Evolutionary conservation across 2,113 vertebrate genomes (phyloP), one percentile per base, ranked within the genome.

Genomic region (Halcyon malimbica): DNA sequence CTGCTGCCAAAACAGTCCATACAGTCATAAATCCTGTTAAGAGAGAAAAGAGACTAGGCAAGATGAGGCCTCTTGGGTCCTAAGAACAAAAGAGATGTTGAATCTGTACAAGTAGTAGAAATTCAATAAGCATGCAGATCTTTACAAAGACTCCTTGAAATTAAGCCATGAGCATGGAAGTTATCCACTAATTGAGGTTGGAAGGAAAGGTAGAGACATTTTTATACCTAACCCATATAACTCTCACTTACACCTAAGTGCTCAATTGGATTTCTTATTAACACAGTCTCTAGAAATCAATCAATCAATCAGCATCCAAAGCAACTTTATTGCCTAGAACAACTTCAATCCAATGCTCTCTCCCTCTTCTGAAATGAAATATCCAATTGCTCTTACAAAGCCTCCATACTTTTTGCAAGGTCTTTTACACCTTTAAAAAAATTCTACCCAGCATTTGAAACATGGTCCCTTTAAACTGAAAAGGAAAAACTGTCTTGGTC

Each of bases 201-300:
- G 48, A 91, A 91, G 65, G 28, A 78, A 84, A 84, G 21, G 54
- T 26, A 44, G 35, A 82, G 54, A 73, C 8, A 74, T 92, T 92
- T 96, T 86, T 86, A 70, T 44, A 65, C 20, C 24, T 37, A 80
- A 64, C 26, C 21, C 20, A 26, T 74, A n/a, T 50, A 85, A 83
- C 8, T 87, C 33, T 60, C 15, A 83, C 53, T 73, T 93, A 33
- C 3, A 0, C 9, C 29, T 77, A 89, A 63, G 28, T 51, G 35
- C n/a, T 93, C 25, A 73, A n/a, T 33, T 77, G 59, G 69, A 83
- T 92, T 85, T 67, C 62, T 64, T 93, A 82, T 81, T 94, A 95
- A 53, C 60, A 48, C 16, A 69, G 62, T 69, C 42, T 85, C 63
- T 69, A 88, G 70, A 85, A 93, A 90, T 82, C 81, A 75, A 84